These are phyloP conservation scores for Silurus aristotelis DNA, from an alignment of 2,797 vertebrate species.

Conservation along the genomic window DNA sequence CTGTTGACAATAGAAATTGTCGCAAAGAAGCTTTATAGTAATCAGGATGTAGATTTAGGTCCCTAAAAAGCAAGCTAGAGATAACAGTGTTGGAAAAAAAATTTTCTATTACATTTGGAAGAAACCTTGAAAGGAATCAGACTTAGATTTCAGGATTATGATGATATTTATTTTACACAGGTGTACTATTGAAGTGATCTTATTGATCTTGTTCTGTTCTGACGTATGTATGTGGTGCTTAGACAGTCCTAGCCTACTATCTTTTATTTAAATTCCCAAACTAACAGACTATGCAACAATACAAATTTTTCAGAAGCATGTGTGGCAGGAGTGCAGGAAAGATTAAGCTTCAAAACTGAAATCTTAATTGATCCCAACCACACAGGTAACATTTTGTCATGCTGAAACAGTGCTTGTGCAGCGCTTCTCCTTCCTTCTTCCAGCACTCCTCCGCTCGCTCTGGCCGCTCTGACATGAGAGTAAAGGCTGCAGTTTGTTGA, in stretches of 20 bases:
- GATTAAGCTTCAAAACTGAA: not conserved
- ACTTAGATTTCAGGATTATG: not conserved
- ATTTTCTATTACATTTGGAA: not conserved
- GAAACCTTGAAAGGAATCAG: not conserved
- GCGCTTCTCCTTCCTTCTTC: slow-evolving; percentile 15
- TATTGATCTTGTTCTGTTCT: not conserved
- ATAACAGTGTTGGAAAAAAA: not conserved
- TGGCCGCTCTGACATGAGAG: slow-evolving; percentile 50
- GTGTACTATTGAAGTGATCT: not conserved
- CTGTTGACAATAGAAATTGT: not conserved
- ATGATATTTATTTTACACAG: not conserved
- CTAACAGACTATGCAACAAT: not conserved
- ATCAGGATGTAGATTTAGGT: not conserved
- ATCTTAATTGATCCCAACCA: not conserved
- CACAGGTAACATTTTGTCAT: not conserved
- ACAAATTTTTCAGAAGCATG: not conserved
- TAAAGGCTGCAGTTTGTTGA: slow-evolving; percentile 54
- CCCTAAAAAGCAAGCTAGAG: not conserved
- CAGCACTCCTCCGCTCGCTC: not conserved
- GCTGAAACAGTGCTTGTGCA: not conserved
- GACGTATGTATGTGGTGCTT: not conserved
- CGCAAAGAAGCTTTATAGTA: not conserved
- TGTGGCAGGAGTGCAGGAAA: not conserved
- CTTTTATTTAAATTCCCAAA: not conserved
- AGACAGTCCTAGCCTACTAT: not conserved